These are phyloP conservation scores for Lacerta agilis DNA, from an alignment of 2,797 vertebrate genomes.

Conservation along the genomic window DNA sequence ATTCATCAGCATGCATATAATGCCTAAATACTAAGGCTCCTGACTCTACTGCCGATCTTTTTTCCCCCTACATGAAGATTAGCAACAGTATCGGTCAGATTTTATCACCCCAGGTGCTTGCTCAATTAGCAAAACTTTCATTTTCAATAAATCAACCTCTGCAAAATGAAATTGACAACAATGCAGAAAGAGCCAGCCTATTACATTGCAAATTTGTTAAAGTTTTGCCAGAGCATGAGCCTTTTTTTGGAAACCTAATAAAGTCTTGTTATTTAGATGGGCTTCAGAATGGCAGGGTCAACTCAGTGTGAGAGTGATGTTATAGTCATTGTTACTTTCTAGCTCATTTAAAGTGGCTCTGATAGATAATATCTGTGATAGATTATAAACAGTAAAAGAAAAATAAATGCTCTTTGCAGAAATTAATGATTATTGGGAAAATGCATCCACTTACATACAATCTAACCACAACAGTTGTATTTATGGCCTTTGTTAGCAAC, in stretches of 20 bases:
- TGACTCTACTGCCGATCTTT: neutral
- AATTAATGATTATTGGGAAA: neutral
- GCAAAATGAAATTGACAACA: neutral
- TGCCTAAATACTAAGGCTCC: neutral
- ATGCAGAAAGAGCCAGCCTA: neutral
- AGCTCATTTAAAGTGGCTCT: neutral
- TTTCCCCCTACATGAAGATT: neutral
- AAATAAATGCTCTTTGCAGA: no score
- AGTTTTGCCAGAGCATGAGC: neutral
- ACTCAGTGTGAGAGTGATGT: neutral
- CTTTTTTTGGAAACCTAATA: neutral
- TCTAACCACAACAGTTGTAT: neutral
- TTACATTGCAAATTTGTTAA: neutral
- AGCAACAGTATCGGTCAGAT: no score
- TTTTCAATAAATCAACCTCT: neutral
- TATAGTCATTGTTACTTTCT: neutral
- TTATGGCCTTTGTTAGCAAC: neutral
- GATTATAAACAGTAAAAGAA: neutral
- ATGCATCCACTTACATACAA: neutral
- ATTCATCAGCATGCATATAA: neutral
- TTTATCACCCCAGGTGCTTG: neutral
- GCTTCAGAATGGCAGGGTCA: neutral
- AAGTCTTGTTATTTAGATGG: neutral
- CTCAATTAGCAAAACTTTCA: neutral
- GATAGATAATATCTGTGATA: neutral